Percentiles rank a stretch among this genome's conserved stretches.
Evolutionary conservation across 2,113 vertebrate species (phyloP).

Genomic region (Rhabdomys dilectus): DNA sequence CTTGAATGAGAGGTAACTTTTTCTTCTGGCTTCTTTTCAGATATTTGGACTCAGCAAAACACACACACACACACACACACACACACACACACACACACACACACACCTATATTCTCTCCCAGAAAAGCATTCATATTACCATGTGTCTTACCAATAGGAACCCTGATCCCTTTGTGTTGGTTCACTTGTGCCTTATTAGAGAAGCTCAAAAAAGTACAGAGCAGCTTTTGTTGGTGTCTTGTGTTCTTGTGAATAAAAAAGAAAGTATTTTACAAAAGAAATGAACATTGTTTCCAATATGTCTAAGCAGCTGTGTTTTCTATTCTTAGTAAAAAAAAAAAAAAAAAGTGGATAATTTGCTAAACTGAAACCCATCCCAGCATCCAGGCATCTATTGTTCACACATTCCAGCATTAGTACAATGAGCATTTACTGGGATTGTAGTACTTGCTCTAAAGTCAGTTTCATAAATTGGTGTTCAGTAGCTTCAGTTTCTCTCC

Average conservation of each 20-base stretch:
- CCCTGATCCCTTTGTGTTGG: too few relatives aligned
- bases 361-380: not conserved
- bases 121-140: not conserved
- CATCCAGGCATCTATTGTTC: not conserved
- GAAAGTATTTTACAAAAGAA: slow-evolving; percentile 33
- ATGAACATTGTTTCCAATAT: not conserved
- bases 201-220: not conserved
- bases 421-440: not conserved
- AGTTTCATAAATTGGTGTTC: not conserved
- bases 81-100: not conserved
- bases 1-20: too few relatives aligned
- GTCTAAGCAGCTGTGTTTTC: slow-evolving; percentile 57
- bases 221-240: not conserved
- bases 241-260: slow-evolving; percentile 1
- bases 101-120: not conserved
- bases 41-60: not conserved
- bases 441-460: not conserved
- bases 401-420: not conserved
- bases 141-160: not conserved
- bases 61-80: too few relatives aligned
- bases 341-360: slow-evolving; percentile 43
- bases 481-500: not conserved
- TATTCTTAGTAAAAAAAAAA: slow-evolving; percentile 53
- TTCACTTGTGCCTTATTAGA: not conserved
- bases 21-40: not conserved